Percentiles rank a stretch among this genome's conserved stretches.
Evolutionary conservation across 1,140 invertebrate genomes (phyloP).

Genomic region (Triops longicaudatus): DNA sequence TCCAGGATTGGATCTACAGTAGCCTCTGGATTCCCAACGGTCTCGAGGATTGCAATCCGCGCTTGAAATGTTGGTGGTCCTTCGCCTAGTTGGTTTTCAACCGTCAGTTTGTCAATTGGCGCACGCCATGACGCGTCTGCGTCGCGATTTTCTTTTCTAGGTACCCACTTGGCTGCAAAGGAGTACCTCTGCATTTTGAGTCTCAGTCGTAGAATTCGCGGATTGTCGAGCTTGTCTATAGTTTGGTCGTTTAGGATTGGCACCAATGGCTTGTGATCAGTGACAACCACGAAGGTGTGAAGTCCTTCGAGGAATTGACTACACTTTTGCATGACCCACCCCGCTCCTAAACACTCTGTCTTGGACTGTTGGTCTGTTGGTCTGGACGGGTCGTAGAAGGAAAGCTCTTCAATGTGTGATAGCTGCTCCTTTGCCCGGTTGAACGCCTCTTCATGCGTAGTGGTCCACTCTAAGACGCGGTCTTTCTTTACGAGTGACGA

Average conservation of each 20-base stretch:
- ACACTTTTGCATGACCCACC: conserved; percentile 29
- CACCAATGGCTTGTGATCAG: conserved; percentile 30
- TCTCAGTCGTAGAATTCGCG: conserved; percentile 27
- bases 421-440: background rate
- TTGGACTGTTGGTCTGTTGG: background rate
- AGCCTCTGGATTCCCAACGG: background rate
- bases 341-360: conserved; percentile 29
- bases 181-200: conserved; percentile 22
- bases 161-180: conserved; percentile 24
- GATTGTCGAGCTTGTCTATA: conserved; percentile 30
- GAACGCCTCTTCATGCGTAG: conserved; percentile 17
- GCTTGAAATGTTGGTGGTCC: conserved; percentile 9
- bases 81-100: background rate
- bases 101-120: background rate
- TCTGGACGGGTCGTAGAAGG: background rate
- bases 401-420: background rate
- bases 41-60: background rate
- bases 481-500: background rate
- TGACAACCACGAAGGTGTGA: conserved; percentile 22
- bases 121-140: background rate
- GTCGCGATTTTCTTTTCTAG: conserved; percentile 4
- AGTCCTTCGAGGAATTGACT: conserved; percentile 32
- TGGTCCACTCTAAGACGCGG: conserved; percentile 8
- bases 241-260: conserved; percentile 27
- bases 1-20: background rate